phyloP scores from a whole-genome alignment of 2,797 vertebrate genomes.

The Poeciliopsis turneri region DNA sequence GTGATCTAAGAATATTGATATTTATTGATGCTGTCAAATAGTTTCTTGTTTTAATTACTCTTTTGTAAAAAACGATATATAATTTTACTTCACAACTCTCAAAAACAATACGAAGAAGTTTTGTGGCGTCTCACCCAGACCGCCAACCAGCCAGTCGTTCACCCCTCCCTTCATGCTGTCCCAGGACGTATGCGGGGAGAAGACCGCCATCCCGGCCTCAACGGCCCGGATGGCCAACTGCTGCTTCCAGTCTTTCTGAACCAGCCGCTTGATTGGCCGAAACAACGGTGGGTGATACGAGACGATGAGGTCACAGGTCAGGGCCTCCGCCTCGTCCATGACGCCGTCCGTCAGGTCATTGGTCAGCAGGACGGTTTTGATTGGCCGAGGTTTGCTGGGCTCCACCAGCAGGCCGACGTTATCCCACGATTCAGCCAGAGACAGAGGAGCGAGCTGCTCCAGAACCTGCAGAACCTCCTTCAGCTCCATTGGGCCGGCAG shows the following conservation, averaged over 20 bases:
- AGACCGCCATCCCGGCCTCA: conserved; percentile 88
- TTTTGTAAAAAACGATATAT: not conserved
- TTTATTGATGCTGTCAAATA: no score
- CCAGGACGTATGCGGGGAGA: conserved; percentile 94
- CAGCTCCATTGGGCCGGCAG: conserved; percentile 80
- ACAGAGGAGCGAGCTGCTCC: conserved; percentile 87
- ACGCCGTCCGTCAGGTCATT: conserved; percentile 91
- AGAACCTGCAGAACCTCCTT: conserved; percentile 83
- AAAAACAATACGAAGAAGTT: not conserved
- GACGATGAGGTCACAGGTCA: conserved; percentile 85
- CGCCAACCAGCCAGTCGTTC: conserved; percentile 90
- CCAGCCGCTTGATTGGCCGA: conserved; percentile 84
- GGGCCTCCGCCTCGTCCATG: conserved; percentile 87
- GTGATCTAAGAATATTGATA: no score
- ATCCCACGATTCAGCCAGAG: conserved; percentile 94
- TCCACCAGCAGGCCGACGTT: conserved; percentile 94
- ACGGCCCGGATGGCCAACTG: conserved; percentile 86
- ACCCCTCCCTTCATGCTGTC: conserved; percentile 89
- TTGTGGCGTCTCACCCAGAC: conserved; percentile 85
- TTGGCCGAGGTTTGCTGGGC: conserved; percentile 83
- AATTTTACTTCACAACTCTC: no score
- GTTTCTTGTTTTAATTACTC: not conserved
- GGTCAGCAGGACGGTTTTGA: conserved; percentile 88
- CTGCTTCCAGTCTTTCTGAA: conserved; percentile 92
- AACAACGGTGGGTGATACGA: conserved; percentile 96